Evolutionary conservation across 1,140 invertebrate species (phyloP).

Genomic region (Drosophila nasuta): DNA sequence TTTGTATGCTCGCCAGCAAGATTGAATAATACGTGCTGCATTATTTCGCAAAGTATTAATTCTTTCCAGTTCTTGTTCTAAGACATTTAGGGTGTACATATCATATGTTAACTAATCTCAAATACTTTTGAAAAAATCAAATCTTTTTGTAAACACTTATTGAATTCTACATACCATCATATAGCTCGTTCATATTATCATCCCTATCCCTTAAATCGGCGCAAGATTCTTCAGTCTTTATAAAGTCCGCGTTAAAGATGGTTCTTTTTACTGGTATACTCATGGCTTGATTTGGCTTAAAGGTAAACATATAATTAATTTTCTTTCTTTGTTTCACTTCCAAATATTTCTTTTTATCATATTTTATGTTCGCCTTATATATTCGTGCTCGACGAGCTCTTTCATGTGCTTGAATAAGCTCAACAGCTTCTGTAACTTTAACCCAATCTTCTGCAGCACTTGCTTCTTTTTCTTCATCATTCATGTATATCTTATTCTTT

Average conservation of each 20-base stretch:
- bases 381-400: conserved; percentile 86
- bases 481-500: conserved; percentile 64
- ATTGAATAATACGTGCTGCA: conserved; percentile 85
- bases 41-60: conserved; percentile 21
- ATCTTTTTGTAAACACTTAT: not conserved
- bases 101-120: not conserved
- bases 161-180: conserved; percentile 26
- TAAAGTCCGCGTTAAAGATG: conserved; percentile 64
- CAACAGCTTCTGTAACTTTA: conserved; percentile 65
- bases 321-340: conserved; percentile 58
- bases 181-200: conserved; percentile 10
- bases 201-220: conserved; percentile 32
- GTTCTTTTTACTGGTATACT: conserved; percentile 79
- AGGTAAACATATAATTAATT: conserved; percentile 68
- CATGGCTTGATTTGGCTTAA: conserved; percentile 74
- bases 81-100: not conserved
- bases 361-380: conserved; percentile 79
- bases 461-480: conserved; percentile 59
- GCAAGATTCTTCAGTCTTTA: conserved; percentile 61
- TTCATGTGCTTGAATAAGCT: conserved; percentile 86
- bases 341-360: conserved; percentile 58
- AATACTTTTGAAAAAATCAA: no score
- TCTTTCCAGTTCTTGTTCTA: conserved; percentile 32
- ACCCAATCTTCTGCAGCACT: conserved; percentile 36
- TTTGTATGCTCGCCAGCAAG: conserved; percentile 85